Conservation (phyloP, 2,797 vertebrate genomes). For the Bovichtus diacanthus region DNA sequence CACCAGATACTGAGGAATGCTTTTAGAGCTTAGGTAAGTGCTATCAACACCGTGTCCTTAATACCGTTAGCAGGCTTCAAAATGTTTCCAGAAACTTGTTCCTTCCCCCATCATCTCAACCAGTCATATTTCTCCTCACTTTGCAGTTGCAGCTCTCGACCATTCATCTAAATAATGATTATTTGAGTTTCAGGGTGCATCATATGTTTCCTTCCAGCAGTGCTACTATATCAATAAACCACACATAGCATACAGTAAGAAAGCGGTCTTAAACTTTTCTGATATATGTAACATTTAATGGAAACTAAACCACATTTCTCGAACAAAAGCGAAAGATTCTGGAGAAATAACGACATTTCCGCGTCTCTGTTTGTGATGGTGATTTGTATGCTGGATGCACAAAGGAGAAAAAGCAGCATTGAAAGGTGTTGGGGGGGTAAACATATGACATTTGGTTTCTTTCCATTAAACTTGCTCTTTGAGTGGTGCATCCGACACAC, state of each 20-base stretch:
- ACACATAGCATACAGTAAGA: neutral
- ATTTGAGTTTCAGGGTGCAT: conserved; percentile 31
- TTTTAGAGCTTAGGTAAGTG: conserved; percentile 79
- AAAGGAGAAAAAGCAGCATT: conserved; percentile 16
- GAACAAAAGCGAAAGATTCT: neutral
- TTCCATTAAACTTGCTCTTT: conserved; percentile 37
- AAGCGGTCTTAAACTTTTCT: conserved; percentile 8
- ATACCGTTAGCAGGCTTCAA: conserved; percentile 52
- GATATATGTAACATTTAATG: conserved; percentile 21
- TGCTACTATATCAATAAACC: conserved; percentile 30
- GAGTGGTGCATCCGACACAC: conserved; percentile 15
- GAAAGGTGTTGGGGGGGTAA: neutral
- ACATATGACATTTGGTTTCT: conserved; percentile 33
- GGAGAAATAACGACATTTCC: neutral
- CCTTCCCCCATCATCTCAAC: conserved; percentile 41
- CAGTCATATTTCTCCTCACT: conserved; percentile 13
- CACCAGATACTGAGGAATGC: conserved; percentile 74
- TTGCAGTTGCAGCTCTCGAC: conserved; percentile 21
- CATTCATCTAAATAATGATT: conserved; percentile 50
- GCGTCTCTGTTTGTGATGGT: neutral
- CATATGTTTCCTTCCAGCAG: conserved; percentile 2
- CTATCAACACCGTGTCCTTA: conserved; percentile 66
- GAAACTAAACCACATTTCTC: neutral
- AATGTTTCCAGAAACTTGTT: conserved; percentile 57
- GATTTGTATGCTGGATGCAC: conserved; percentile 22